Percentiles rank a stretch among this genome's conserved stretches.
phyloP scores from a whole-genome alignment of 2,888 invertebrate species.

The Dryococelus australis region DNA sequence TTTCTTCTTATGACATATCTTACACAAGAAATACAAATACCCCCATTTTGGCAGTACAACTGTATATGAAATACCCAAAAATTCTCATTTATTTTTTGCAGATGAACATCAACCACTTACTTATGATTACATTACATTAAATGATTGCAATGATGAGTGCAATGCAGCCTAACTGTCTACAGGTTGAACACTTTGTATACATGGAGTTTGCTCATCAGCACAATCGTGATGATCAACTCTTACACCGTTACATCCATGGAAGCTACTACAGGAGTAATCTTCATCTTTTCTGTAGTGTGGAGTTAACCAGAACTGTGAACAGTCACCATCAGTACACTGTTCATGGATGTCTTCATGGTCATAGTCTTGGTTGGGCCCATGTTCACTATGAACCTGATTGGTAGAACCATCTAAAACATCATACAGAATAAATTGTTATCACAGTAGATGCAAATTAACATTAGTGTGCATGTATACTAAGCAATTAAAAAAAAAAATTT shows the following conservation, averaged over 20 bases:
- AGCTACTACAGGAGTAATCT: background rate
- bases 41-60: background rate
- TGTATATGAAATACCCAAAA: background rate
- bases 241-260: background rate
- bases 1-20: background rate
- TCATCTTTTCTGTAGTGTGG: conserved; percentile 1
- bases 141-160: background rate
- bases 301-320: background rate
- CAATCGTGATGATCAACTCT: background rate
- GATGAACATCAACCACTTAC: background rate
- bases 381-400: background rate
- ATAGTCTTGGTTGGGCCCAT: background rate
- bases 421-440: background rate
- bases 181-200: background rate
- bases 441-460: background rate
- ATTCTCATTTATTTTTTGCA: background rate
- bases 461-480: too few relatives aligned
- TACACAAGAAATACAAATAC: background rate
- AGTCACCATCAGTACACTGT: background rate
- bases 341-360: background rate
- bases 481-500: too few relatives aligned
- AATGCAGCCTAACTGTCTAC: background rate
- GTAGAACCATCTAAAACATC: background rate
- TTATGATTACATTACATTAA: background rate
- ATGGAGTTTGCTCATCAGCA: background rate